Evolutionary conservation across 2,113 vertebrate genomes (phyloP).

Genomic region (Emydura subglobosa): DNA sequence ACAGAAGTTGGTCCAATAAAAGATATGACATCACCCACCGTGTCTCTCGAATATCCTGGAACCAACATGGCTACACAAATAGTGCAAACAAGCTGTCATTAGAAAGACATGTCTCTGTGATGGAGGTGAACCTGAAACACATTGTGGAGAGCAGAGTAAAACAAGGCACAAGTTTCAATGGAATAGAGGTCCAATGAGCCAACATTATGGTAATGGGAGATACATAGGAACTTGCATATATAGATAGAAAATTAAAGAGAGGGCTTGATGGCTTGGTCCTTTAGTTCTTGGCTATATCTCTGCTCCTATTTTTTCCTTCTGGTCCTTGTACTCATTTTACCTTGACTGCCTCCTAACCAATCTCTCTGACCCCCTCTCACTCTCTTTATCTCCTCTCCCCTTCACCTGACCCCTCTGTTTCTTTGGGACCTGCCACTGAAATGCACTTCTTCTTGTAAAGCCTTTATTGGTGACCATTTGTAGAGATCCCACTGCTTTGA

Average conservation of each 20-base stretch:
- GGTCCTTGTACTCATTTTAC: background rate
- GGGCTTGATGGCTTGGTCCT: background rate
- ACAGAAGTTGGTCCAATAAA: background rate
- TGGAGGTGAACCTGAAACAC: background rate
- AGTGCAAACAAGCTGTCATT: background rate
- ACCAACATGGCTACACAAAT: background rate
- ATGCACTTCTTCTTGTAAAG: background rate
- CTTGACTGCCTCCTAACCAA: background rate
- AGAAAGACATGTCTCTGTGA: background rate
- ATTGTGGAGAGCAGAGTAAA: background rate
- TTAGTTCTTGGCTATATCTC: background rate
- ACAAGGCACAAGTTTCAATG: too few relatives aligned
- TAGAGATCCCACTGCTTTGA: background rate
- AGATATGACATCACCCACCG: background rate
- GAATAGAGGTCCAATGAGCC: background rate
- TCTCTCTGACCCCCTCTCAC: too few relatives aligned
- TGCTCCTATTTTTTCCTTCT: background rate
- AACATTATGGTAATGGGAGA: background rate
- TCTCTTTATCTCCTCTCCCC: background rate
- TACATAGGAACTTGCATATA: background rate
- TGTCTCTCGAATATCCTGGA: background rate
- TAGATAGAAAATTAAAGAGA: background rate
- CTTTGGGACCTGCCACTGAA: background rate
- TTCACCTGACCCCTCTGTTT: accelerated
- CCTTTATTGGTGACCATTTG: background rate